Percentiles rank a stretch among this genome's conserved stretches.
These are phyloP conservation scores for Trichomycterus rosablanca DNA, from an alignment of 2,113 vertebrate genomes.

Conservation along the genomic window DNA sequence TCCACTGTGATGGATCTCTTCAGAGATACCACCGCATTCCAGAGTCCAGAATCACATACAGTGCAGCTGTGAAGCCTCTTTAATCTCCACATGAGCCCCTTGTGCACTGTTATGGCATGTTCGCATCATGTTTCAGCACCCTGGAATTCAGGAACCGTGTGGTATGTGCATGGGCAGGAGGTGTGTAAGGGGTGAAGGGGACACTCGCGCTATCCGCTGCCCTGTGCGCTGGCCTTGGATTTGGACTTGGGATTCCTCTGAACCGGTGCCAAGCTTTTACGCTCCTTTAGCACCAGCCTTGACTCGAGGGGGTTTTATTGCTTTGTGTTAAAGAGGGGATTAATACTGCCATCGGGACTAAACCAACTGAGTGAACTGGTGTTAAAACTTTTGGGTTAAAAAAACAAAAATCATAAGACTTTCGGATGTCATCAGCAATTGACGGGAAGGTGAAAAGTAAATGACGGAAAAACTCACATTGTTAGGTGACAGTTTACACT, in stretches of 20 bases:
- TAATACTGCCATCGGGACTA: too few species aligned
- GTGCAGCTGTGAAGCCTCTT: conserved; percentile 44
- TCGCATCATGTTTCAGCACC: conserved; percentile 43
- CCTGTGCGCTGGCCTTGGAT: neutral
- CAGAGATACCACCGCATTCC: too few species aligned
- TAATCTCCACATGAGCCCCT: conserved; percentile 39
- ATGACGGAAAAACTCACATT: too few species aligned
- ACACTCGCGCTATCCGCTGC: neutral
- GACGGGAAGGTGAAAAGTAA: too few species aligned
- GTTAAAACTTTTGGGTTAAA: too few species aligned
- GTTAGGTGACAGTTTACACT: conserved; percentile 47
- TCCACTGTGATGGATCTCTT: too few species aligned
- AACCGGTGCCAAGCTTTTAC: conserved; percentile 6
- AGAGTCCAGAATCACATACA: too few species aligned
- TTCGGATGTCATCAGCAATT: too few species aligned
- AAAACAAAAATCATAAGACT: too few species aligned
- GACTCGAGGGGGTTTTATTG: neutral
- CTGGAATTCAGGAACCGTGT: conserved; percentile 15
- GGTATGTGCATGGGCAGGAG: conserved; percentile 18
- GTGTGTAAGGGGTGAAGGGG: neutral
- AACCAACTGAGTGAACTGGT: too few species aligned
- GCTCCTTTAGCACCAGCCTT: neutral
- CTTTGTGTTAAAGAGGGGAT: too few species aligned
- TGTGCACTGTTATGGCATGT: conserved; percentile 22
- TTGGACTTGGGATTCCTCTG: conserved; percentile 7